phyloP scores from a whole-genome alignment of 2,113 vertebrate species.

The Nematolebias whitei region DNA sequence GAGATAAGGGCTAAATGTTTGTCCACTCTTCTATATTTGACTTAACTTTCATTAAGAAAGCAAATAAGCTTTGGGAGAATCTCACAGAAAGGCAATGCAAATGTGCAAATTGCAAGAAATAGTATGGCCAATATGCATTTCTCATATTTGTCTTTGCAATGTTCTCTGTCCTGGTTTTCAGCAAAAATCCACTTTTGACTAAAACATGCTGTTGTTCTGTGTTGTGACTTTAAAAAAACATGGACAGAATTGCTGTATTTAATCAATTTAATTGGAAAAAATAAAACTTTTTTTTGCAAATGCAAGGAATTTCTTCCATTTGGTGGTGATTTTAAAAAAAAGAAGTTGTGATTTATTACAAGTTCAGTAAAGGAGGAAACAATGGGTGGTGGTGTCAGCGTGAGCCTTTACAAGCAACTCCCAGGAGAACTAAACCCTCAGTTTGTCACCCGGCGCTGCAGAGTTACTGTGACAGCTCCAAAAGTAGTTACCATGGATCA shows the following conservation, averaged over 20 bases:
- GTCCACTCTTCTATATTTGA: not conserved
- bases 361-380: not conserved
- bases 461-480: constrained; percentile 48
- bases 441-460: constrained; percentile 32
- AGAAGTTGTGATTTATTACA: constrained; percentile 7
- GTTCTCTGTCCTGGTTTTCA: constrained; percentile 17
- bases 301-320: not conserved
- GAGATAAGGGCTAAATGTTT: constrained; percentile 1
- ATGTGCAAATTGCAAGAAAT: not conserved
- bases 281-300: constrained; percentile 8
- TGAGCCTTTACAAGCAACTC: constrained; percentile 37
- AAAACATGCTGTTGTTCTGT: not conserved
- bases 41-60: not conserved
- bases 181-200: constrained; percentile 15
- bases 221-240: constrained; percentile 17
- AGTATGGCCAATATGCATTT: not conserved
- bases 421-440: constrained; percentile 26
- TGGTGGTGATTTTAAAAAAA: constrained; percentile 11
- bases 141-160: constrained; percentile 3
- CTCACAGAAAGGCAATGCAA: constrained; percentile 1
- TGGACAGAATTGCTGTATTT: not conserved
- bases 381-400: not conserved
- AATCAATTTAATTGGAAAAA: constrained; percentile 11
- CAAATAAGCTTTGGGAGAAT: not conserved
- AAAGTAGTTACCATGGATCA: constrained; percentile 8